Base-by-base conservation (phyloP, 2,797 vertebrate genomes). In the Phataginus tetradactyla region DNA sequence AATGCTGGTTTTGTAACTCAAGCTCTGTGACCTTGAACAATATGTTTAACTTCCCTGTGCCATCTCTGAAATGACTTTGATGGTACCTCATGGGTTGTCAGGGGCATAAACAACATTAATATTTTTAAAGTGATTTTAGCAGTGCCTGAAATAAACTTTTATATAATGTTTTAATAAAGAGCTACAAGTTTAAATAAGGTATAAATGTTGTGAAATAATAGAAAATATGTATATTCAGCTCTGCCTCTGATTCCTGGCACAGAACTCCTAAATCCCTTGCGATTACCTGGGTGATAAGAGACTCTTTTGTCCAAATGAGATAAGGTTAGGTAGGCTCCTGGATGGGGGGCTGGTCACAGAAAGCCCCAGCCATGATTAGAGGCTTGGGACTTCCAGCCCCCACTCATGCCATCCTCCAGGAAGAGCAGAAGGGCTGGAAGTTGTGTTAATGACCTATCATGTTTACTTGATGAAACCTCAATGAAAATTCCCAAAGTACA, bases 71-170 rank as follows among this genome's bases (percentile, higher is more conserved):
- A 55, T 64, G 6, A 95, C 53, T 57, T 51, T 72, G 42, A 34
- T 20, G 29, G 15, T 12, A 37, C 4, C 21, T 49, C 3, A 37
- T 25, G 10, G 2, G 27, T 8, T 37, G 0, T 51, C 7, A 51
- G 3, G 8, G 7, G 0, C 1, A 51, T 74, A 64, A 75, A 34
- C 9, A 3, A 63, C 20, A 59, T 32, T 29, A 57, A 64, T 84
- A 75, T 37, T 66, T 72, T 9, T 59, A 85, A 88, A 95, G 6
- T 49, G 13, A 89, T 68, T 64, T 15, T 42, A 72, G 21, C 8
- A 53, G 20, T 57, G 11, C 5, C 39, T 68, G n/a, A 78, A 83
- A 94, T 86, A 77, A 79, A 80, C 11, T 77, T 7, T 53, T 42
- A 42, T 32, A 34, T 34, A 69, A 42, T 57, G 29, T 68, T 94